These are phyloP conservation scores for Smutsia gigantea DNA, from an alignment of 2,797 vertebrate species.

Conservation along the genomic window DNA sequence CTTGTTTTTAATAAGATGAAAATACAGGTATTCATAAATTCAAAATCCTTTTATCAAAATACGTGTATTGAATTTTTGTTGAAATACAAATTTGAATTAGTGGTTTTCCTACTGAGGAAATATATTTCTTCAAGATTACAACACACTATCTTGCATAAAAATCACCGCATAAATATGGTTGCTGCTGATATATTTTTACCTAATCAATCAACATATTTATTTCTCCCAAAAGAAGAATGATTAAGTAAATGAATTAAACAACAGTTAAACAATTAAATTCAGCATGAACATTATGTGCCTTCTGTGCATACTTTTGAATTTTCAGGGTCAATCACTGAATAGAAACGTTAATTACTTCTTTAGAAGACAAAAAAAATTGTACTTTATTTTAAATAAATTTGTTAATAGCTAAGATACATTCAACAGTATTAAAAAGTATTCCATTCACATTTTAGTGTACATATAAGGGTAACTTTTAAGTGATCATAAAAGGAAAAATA, in stretches of 20 bases:
- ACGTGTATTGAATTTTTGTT: constrained; percentile 1
- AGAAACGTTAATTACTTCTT: constrained; percentile 35
- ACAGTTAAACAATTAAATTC: constrained; percentile 71
- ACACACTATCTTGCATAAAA: constrained; percentile 10
- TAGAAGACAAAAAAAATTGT: constrained; percentile 41
- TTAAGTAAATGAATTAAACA: constrained; percentile 82
- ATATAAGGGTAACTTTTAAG: neutral
- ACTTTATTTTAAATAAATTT: constrained; percentile 49
- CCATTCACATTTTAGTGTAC: neutral
- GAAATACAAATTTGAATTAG: constrained; percentile 23
- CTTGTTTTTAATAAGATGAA: neutral
- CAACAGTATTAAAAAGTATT: neutral
- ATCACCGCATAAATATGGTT: constrained; percentile 45
- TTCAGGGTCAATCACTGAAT: constrained; percentile 69
- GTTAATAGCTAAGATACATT: neutral
- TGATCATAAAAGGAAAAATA: neutral
- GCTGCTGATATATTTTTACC: constrained; percentile 57
- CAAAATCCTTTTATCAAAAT: neutral
- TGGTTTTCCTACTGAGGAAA: neutral
- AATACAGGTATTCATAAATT: neutral
- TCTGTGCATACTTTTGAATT: constrained; percentile 29
- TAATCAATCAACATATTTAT: constrained; percentile 73
- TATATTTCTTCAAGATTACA: neutral
- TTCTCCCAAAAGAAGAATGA: constrained; percentile 67
- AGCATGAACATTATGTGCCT: neutral